Evolutionary conservation across 2,797 vertebrate genomes (phyloP).

Genomic region (Mallotus villosus): DNA sequence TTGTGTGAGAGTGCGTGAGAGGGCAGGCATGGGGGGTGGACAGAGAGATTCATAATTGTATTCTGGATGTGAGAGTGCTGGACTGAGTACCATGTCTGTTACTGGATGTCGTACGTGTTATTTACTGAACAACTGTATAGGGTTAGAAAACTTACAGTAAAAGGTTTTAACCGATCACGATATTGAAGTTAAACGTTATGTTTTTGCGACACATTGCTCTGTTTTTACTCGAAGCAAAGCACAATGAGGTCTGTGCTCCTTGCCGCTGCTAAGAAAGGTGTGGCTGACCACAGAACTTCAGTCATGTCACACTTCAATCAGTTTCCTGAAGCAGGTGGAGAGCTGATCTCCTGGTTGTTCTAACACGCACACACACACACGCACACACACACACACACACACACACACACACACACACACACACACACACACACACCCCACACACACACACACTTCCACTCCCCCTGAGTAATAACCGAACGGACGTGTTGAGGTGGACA

Average conservation of each 20-base stretch:
- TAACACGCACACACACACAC: background rate
- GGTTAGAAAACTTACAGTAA: background rate
- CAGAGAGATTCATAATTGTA: constrained; percentile 12
- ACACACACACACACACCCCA: background rate
- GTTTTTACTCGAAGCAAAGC: too few species aligned
- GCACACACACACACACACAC: background rate
- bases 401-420: background rate
- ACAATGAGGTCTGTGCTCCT: too few species aligned
- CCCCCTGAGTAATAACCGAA: background rate
- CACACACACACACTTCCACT: background rate
- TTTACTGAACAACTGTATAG: background rate
- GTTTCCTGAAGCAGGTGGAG: constrained; percentile 71
- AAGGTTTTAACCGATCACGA: too few species aligned
- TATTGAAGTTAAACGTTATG: too few species aligned
- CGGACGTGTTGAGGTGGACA: background rate
- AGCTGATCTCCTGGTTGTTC: constrained; percentile 39
- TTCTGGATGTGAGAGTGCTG: background rate
- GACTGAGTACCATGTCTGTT: too few species aligned
- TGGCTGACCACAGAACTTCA: constrained; percentile 59
- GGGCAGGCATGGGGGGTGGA: constrained; percentile 26
- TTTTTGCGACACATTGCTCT: too few species aligned
- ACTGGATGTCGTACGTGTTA: too few species aligned
- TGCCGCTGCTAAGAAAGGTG: too few species aligned
- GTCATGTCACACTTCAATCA: constrained; percentile 67
- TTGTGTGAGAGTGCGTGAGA: constrained; percentile 30